Evolutionary conservation across 1,140 invertebrate genomes (phyloP).

Genomic region (Limonius californicus): DNA sequence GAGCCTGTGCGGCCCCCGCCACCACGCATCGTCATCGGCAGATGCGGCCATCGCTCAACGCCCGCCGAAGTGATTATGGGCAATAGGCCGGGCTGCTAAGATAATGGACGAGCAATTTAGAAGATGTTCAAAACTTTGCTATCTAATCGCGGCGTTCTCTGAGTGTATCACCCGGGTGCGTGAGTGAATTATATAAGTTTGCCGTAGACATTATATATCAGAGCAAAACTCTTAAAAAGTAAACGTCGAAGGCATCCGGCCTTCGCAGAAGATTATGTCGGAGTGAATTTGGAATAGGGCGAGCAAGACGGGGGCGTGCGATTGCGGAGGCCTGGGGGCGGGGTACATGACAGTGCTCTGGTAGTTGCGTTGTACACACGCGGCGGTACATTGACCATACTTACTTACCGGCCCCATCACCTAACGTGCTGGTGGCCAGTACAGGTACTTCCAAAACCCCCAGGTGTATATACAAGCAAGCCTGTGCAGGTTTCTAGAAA

Average conservation of each 20-base stretch:
- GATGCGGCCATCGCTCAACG: conserved; percentile 11
- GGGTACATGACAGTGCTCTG: conserved; percentile 39
- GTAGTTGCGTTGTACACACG: conserved; percentile 41
- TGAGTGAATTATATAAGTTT: not conserved
- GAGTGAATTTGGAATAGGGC: too few species aligned
- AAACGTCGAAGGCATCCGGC: too few species aligned
- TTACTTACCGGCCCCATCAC: conserved; percentile 20
- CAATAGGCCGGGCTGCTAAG: conserved; percentile 12
- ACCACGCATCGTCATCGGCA: conserved; percentile 19
- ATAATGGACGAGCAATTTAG: conserved; percentile 29
- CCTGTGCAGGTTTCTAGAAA: conserved; percentile 18
- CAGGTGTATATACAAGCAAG: conserved; percentile 9
- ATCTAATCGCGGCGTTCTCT: conserved; percentile 18
- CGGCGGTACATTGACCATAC: conserved; percentile 31
- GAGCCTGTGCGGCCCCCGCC: conserved; percentile 11
- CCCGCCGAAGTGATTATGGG: conserved; percentile 18
- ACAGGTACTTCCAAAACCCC: conserved; percentile 24
- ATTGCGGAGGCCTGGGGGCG: not conserved
- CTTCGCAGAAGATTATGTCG: too few species aligned
- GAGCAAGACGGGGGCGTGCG: too few species aligned
- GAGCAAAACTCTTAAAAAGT: too few species aligned
- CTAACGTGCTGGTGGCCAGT: conserved; percentile 30
- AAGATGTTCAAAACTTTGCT: conserved; percentile 23
- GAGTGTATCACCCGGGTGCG: not conserved
- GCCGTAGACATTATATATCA: not conserved